Conservation (phyloP, 2,113 vertebrate genomes). For the Lophochroa leadbeateri region DNA sequence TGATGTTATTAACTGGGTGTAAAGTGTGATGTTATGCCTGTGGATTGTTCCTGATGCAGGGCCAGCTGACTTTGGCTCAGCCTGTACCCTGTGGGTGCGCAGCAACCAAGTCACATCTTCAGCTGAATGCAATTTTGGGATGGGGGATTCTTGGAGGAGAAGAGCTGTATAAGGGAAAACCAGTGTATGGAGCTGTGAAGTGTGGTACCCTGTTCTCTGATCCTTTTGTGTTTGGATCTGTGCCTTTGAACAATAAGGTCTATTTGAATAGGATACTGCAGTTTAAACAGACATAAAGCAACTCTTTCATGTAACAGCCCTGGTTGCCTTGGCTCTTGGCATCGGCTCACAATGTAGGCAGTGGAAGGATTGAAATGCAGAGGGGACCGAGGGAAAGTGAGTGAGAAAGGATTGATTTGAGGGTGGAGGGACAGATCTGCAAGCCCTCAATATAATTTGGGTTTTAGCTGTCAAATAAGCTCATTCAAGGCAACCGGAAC, state of each 20-base stretch:
- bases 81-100: neutral
- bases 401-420: neutral
- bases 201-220: neutral
- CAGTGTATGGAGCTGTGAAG: neutral
- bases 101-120: neutral
- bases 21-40: neutral
- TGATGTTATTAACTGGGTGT: neutral
- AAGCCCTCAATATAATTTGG: conserved; percentile 13
- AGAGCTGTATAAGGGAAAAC: neutral
- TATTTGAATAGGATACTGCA: conserved; percentile 29
- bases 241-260: conserved; percentile 9
- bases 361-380: conserved; percentile 61
- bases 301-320: conserved; percentile 67
- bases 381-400: neutral
- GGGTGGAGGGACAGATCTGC: conserved; percentile 29
- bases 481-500: conserved; percentile 42
- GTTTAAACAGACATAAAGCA: conserved; percentile 60
- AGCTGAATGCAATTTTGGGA: rapidly evolving
- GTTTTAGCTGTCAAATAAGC: conserved; percentile 44
- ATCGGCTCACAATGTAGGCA: conserved; percentile 22
- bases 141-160: neutral
- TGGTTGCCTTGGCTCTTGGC: conserved; percentile 66
- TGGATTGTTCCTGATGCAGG: neutral
- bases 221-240: neutral
- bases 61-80: conserved; percentile 5